Percentiles rank a stretch among this genome's conserved stretches.
Conservation (phyloP, 2,888 invertebrate genomes). For the Chymomyza procnemis region DNA sequence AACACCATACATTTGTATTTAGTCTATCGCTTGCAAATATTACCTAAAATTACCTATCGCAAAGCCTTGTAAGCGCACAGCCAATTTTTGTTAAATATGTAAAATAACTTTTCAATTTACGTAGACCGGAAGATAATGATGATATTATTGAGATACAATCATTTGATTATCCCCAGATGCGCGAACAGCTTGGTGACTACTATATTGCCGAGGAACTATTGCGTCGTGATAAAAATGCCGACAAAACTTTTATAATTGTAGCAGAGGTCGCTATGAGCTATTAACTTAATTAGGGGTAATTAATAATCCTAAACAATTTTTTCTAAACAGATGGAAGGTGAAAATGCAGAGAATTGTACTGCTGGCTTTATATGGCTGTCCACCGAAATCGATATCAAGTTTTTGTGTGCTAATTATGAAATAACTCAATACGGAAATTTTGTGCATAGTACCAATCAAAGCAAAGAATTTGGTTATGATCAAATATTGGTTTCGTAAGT, state of each 20-base stretch:
- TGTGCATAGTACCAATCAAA: slow-evolving; percentile 29
- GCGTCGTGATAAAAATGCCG: slow-evolving; percentile 21
- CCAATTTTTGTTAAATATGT: not conserved
- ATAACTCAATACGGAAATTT: slow-evolving; percentile 66
- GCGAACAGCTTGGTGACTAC: slow-evolving; percentile 82
- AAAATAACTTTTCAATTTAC: not conserved
- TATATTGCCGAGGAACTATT: slow-evolving; percentile 85
- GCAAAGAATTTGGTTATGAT: slow-evolving; percentile 11
- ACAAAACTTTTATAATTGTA: slow-evolving; percentile 80
- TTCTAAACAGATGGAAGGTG: slow-evolving; percentile 13
- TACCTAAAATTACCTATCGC: slow-evolving; percentile 59
- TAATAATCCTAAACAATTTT: not conserved
- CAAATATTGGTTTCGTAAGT: slow-evolving; percentile 46
- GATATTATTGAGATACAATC: slow-evolving; percentile 83
- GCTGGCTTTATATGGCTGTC: slow-evolving; percentile 73
- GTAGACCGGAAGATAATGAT: slow-evolving; percentile 87
- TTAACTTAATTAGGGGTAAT: not conserved
- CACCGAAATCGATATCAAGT: slow-evolving; percentile 52
- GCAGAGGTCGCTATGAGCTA: slow-evolving; percentile 80
- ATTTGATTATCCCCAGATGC: slow-evolving; percentile 79
- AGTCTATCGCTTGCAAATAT: slow-evolving; percentile 38
- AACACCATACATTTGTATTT: slow-evolving; percentile 58
- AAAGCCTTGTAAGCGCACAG: slow-evolving; percentile 63
- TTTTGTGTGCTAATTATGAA: slow-evolving; percentile 61
- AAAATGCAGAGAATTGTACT: slow-evolving; percentile 29